Conservation (phyloP, 2,888 invertebrate genomes). For the Brachypterus glaber region DNA sequence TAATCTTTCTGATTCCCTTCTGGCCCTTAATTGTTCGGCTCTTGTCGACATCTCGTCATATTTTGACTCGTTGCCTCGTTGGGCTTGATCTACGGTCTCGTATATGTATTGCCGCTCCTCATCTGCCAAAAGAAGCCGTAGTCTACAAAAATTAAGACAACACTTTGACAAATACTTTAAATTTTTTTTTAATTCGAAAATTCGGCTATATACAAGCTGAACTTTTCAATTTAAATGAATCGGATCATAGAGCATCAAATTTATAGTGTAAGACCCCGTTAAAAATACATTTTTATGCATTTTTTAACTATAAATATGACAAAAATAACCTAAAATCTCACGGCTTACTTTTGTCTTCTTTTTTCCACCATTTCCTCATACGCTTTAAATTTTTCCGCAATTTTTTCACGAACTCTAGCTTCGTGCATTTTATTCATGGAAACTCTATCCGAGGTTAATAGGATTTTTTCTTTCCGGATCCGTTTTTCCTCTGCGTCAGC, state of each 20-base stretch:
- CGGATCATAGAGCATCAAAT: too few species aligned
- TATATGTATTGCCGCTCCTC: slow-evolving; percentile 47
- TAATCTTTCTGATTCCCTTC: slow-evolving; percentile 46
- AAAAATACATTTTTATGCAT: too few species aligned
- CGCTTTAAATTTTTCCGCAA: slow-evolving; percentile 28
- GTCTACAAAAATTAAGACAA: slow-evolving; percentile 36
- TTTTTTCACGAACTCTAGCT: slow-evolving; percentile 27
- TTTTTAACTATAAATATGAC: too few species aligned
- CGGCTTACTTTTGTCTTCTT: slow-evolving; percentile 41
- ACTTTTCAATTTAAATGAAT: too few species aligned
- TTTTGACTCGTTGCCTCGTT: slow-evolving; percentile 42
- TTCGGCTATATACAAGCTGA: too few species aligned
- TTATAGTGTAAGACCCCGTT: too few species aligned
- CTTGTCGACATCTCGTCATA: slow-evolving; percentile 45
- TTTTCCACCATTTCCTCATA: slow-evolving; percentile 31
- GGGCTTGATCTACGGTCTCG: slow-evolving; percentile 47
- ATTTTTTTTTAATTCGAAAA: too few species aligned
- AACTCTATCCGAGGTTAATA: slow-evolving; percentile 22
- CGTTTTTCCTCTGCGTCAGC: not conserved
- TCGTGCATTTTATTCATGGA: slow-evolving; percentile 18
- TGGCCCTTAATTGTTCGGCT: slow-evolving; percentile 41
- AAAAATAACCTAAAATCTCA: too few species aligned
- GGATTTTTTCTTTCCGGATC: not conserved
- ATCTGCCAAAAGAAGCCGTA: slow-evolving; percentile 39
- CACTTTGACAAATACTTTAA: too few species aligned